Base-by-base conservation (phyloP, 2,888 invertebrate genomes). In the Clepsis dumicolana region DNA sequence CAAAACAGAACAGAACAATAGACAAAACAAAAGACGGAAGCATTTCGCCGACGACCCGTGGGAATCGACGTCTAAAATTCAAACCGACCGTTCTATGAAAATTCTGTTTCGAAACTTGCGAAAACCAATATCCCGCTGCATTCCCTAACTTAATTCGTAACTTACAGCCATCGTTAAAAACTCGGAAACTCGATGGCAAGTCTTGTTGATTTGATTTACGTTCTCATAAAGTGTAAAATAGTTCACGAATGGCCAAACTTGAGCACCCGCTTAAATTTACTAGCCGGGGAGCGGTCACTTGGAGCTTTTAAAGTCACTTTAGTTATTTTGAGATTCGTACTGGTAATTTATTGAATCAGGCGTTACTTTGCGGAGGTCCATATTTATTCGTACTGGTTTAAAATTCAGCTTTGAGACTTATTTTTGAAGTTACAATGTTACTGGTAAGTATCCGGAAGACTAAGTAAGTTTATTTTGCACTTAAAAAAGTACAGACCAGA, bases 181-280 rank as follows among this genome's bases (percentile, higher is more conserved):
- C 50, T 70, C 48, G 14, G 24, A 32, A 64, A 65, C 70, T 62
- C 48, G 53, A 50, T 16, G 54, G 50, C 32, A 41, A 65, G 59
- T 70, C 56, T 56, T 56, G 70, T 61, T 70, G 65, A 70, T 70
- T 50, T 70, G 70, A 70, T 70, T 70, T 61, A 70, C 57, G 56
- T 24, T 50, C 61, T 70, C 65, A 61, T 62, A 65, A 65, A 65
- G 61, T 65, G 69, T 48, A 38, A 65, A 69, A 65, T 56, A 61
- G 70, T 70, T 61, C 56, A 35, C 61, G 56, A 50, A 56, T 61
- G 64, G 65, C 29, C 65, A n/a, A 65, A 59, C 53, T 65, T 38
- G 56, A 54, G 27, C 64, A 16, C 14, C n/a, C 50, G 56, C 41
- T 56, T 60, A 57, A 63, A 68, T 57, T 68, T 64, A 68, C 52